phyloP scores from a whole-genome alignment of 2,113 vertebrate species.

The Corythaeola cristata region DNA sequence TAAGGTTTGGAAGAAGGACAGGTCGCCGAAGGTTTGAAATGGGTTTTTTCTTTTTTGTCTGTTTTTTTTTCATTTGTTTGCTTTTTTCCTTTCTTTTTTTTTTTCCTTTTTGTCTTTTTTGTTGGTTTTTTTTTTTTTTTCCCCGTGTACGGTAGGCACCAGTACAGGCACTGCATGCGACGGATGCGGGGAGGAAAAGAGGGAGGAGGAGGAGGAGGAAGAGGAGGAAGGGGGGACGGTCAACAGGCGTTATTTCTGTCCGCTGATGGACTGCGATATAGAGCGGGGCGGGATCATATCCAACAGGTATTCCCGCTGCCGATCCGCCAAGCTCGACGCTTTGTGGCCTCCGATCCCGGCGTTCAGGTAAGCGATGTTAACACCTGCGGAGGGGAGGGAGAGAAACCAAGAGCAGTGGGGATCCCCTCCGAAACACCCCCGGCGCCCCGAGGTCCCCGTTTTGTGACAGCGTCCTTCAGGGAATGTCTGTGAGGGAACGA shows the following conservation, averaged over 20 bases:
- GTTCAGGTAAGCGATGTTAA: constrained; percentile 97
- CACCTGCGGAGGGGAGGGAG: constrained; percentile 73
- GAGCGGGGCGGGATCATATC: constrained; percentile 98
- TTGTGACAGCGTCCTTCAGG: not conserved
- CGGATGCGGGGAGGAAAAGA: constrained; percentile 65
- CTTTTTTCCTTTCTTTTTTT: constrained; percentile 53
- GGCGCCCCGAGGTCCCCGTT: too few relatives aligned
- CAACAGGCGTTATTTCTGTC: constrained; percentile 88
- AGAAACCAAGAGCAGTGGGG: not conserved
- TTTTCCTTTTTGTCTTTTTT: too few relatives aligned
- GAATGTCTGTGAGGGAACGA: too few relatives aligned
- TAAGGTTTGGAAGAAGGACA: constrained; percentile 6
- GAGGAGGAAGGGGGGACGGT: too few relatives aligned
- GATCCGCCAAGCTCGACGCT: constrained; percentile 91
- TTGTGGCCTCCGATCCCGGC: constrained; percentile 93
- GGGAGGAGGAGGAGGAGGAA: too few relatives aligned
- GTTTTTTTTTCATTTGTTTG: constrained; percentile 9
- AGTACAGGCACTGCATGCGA: constrained; percentile 93
- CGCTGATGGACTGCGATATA: constrained; percentile 96
- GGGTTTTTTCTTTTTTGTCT: constrained; percentile 54
- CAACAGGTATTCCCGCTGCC: constrained; percentile 96
- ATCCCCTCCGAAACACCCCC: not conserved
- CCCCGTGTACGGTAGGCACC: constrained; percentile 86
- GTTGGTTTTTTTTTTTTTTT: constrained; percentile 68
- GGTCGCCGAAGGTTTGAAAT: constrained; percentile 47